Conservation (phyloP, 2,888 invertebrate genomes). For the Monoplex corrugatus region DNA sequence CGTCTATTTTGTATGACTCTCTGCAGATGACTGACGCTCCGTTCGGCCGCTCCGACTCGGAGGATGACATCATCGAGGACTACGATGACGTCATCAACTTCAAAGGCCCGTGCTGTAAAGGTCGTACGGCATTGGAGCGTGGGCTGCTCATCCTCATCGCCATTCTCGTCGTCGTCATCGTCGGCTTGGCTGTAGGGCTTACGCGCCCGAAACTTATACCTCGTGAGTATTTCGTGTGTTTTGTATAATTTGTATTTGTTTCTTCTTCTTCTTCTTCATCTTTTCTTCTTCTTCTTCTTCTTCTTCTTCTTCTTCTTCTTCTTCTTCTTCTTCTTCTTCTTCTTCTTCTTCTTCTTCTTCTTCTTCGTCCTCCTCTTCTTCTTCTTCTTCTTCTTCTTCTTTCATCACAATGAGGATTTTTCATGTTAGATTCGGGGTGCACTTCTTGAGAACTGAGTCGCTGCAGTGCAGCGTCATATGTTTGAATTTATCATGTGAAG, state of each 20-base stretch:
- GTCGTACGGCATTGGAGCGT: conserved; percentile 69
- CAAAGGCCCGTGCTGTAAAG: conserved; percentile 64
- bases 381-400: too few relatives aligned
- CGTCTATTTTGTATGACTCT: neutral
- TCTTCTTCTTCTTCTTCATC: neutral
- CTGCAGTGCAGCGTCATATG: too few relatives aligned
- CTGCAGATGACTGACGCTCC: conserved; percentile 75
- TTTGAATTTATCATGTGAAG: too few relatives aligned
- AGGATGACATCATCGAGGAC: conserved; percentile 74
- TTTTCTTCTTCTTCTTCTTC: neutral
- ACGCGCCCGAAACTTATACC: conserved; percentile 60
- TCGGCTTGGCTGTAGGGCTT: conserved; percentile 69
- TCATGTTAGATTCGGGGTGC: too few relatives aligned
- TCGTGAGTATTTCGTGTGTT: conserved; percentile 40
- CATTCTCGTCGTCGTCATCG: conserved; percentile 67
- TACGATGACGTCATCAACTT: conserved; percentile 71
- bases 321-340: neutral
- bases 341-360: too few relatives aligned
- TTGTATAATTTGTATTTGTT: neutral
- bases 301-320: neutral
- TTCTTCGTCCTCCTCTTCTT: too few relatives aligned
- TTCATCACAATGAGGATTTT: too few relatives aligned
- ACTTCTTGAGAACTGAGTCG: too few relatives aligned
- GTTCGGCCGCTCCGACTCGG: conserved; percentile 71
- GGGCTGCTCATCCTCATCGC: conserved; percentile 65